Percentiles rank a stretch among this genome's conserved stretches.
phyloP scores from a whole-genome alignment of 23 tunicate genomes.

The Trididemnum nubilum region DNA sequence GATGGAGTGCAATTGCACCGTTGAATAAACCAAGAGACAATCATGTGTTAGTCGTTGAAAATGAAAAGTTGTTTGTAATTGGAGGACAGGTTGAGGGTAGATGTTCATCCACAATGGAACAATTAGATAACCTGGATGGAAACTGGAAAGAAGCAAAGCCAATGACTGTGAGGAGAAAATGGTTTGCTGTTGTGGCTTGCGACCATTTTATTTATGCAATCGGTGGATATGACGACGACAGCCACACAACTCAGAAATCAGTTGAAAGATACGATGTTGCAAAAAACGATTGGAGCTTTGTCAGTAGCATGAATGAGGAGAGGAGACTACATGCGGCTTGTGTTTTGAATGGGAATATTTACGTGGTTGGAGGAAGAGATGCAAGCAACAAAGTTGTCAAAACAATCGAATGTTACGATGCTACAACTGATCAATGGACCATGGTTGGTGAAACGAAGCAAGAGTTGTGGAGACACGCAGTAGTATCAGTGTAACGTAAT shows the following conservation, averaged over 20 bases:
- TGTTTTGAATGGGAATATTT: background rate
- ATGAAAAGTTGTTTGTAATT: background rate
- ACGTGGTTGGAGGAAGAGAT: background rate
- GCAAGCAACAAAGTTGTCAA: background rate
- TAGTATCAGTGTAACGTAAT: no score
- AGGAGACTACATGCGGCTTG: background rate
- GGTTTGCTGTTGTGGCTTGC: background rate
- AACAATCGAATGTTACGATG: background rate
- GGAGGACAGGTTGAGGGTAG: background rate
- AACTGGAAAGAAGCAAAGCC: background rate
- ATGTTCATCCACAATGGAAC: background rate
- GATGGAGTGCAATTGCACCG: background rate
- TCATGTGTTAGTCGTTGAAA: background rate
- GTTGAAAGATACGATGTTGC: background rate
- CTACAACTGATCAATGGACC: background rate
- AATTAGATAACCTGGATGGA: background rate
- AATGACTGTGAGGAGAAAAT: background rate
- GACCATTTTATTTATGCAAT: background rate
- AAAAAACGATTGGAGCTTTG: background rate
- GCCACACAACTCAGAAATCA: background rate
- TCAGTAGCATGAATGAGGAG: background rate
- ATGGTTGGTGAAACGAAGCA: background rate
- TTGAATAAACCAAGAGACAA: background rate
- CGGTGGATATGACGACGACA: background rate
- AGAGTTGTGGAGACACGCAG: background rate